Evolutionary conservation across 2,113 vertebrate species (phyloP).

Genomic region (Hemiscyllium ocellatum): DNA sequence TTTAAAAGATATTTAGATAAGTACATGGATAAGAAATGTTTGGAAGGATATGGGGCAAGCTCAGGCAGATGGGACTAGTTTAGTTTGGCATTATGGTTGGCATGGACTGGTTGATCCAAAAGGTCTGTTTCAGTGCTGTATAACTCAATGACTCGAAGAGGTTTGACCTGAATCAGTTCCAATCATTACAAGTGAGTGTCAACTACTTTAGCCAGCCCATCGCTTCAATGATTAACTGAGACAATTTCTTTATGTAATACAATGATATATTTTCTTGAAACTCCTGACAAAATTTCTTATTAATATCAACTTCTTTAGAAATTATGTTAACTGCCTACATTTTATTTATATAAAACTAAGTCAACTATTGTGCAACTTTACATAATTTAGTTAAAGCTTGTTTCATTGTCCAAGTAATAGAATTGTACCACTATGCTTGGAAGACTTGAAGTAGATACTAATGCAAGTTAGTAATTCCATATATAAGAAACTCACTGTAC

Average conservation of each 20-base stretch:
- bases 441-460: background rate
- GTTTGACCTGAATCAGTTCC: background rate
- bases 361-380: background rate
- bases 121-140: too few relatives aligned
- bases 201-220: background rate
- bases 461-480: background rate
- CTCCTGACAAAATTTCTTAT: background rate
- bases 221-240: background rate
- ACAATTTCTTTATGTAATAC: background rate
- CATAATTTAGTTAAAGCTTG: background rate
- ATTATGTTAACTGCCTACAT: background rate
- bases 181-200: background rate
- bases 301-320: background rate
- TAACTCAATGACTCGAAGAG: too few relatives aligned
- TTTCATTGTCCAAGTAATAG: background rate
- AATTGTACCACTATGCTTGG: background rate
- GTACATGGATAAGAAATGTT: too few relatives aligned
- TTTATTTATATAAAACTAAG: background rate
- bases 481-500: constrained; percentile 48
- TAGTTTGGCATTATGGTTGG: too few relatives aligned
- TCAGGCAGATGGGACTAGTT: too few relatives aligned
- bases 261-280: background rate
- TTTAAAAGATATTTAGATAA: too few relatives aligned
- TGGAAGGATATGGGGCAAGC: too few relatives aligned
- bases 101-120: too few relatives aligned